A percentile compares a stretch with the other conserved stretches of the same genome.
Evolutionary conservation across 2,113 vertebrate genomes (phyloP).

Genomic region (Genyomyrus donnyi): DNA sequence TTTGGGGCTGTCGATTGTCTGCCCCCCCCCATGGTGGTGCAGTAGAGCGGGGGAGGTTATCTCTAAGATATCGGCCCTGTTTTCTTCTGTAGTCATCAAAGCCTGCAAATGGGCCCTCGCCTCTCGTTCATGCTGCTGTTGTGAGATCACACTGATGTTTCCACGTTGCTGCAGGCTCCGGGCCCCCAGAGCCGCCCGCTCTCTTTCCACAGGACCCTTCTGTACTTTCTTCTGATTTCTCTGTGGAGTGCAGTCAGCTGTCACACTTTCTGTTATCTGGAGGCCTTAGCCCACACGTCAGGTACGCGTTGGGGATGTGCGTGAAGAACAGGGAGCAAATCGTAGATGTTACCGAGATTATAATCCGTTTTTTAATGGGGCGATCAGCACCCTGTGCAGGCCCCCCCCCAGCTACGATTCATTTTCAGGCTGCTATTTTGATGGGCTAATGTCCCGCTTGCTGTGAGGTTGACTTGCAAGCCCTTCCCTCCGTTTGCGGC

Average conservation of each 20-base stretch:
- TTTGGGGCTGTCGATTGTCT: neutral
- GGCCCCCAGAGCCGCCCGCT: neutral
- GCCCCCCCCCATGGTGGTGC: neutral
- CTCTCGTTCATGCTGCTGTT: neutral
- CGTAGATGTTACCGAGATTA: neutral
- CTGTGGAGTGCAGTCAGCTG: neutral
- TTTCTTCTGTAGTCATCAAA: neutral
- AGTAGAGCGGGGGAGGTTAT: neutral
- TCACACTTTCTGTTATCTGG: neutral
- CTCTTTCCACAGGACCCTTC: neutral
- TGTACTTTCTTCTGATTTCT: neutral
- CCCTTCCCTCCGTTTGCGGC: neutral
- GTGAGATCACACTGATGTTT: neutral
- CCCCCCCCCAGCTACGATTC: neutral
- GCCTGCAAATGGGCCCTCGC: neutral
- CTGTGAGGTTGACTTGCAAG: neutral
- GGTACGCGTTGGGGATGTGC: neutral
- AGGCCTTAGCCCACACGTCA: neutral
- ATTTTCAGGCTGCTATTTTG: neutral
- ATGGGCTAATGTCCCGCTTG: neutral
- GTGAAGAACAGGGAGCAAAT: neutral
- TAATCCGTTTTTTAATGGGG: neutral
- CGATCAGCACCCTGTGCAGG: neutral
- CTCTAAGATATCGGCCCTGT: neutral
- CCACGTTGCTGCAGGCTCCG: neutral